These are phyloP conservation scores for Morpho deidamia DNA, from an alignment of 2,888 invertebrate genomes.

Conservation along the genomic window DNA sequence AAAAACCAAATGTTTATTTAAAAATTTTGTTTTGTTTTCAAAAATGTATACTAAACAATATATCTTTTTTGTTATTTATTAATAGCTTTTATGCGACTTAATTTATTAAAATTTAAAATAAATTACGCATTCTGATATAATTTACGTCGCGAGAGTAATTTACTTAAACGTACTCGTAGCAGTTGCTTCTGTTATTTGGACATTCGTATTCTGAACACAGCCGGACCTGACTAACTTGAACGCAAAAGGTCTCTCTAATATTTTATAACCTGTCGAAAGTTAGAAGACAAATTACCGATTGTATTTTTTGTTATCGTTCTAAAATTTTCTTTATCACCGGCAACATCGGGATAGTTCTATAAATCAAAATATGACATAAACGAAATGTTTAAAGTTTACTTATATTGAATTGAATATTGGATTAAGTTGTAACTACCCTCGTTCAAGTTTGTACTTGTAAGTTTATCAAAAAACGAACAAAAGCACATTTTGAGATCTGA, in stretches of 20 bases:
- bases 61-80: no score
- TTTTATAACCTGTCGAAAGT: conserved; percentile 6
- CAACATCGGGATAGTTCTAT: no score
- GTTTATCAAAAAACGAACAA: no score
- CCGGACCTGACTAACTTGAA: conserved; percentile 16
- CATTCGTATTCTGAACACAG: conserved; percentile 20
- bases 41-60: no score
- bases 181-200: conserved; percentile 14
- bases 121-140: conserved; percentile 2
- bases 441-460: no score
- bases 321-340: no score
- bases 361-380: no score
- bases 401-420: no score
- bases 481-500: no score
- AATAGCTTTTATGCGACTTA: no score
- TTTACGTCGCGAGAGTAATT: conserved; percentile 10
- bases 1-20: neutral
- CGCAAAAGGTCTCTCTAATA: conserved; percentile 9
- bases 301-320: conserved; percentile 1
- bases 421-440: no score
- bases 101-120: neutral
- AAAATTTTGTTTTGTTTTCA: neutral
- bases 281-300: conserved; percentile 4
- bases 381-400: no score
- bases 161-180: conserved; percentile 11